Evolutionary conservation across 2,113 vertebrate species (phyloP).

Genomic region (Trochalopteron elliotii): DNA sequence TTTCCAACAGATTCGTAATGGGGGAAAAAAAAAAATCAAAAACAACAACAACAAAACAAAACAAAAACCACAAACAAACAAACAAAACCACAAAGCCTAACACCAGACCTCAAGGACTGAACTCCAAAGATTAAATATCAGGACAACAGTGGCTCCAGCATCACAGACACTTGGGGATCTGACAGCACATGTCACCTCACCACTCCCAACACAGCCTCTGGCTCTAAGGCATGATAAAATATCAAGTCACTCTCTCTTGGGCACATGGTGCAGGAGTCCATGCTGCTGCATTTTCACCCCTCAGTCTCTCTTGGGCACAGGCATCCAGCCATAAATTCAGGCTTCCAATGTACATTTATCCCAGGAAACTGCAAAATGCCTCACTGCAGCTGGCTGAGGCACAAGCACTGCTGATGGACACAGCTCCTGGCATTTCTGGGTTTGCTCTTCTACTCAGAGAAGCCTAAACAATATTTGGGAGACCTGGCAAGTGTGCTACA

Average conservation of each 20-base stretch:
- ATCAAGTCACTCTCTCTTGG: neutral
- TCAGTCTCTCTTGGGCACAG: neutral
- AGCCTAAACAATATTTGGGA: neutral
- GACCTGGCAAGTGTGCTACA: neutral
- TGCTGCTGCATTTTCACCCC: neutral
- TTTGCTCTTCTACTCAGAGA: neutral
- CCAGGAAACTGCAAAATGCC: neutral
- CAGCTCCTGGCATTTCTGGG: neutral
- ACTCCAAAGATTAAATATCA: neutral
- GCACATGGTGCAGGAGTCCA: neutral
- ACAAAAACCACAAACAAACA: no score
- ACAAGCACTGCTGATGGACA: neutral
- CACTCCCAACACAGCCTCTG: rapidly evolving
- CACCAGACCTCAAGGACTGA: neutral
- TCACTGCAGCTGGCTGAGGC: neutral
- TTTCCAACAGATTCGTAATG: neutral
- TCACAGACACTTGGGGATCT: neutral
- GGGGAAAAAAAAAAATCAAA: no score
- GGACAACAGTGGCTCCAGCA: neutral
- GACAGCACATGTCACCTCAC: neutral
- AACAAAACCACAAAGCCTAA: neutral
- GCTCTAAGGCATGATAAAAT: neutral
- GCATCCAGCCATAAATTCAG: neutral
- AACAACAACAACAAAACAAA: neutral
- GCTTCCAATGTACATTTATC: neutral